A percentile compares a stretch with the other conserved stretches of the same genome.
phyloP scores from a whole-genome alignment of 2,797 vertebrate genomes.

The Okamejei kenojei region DNA sequence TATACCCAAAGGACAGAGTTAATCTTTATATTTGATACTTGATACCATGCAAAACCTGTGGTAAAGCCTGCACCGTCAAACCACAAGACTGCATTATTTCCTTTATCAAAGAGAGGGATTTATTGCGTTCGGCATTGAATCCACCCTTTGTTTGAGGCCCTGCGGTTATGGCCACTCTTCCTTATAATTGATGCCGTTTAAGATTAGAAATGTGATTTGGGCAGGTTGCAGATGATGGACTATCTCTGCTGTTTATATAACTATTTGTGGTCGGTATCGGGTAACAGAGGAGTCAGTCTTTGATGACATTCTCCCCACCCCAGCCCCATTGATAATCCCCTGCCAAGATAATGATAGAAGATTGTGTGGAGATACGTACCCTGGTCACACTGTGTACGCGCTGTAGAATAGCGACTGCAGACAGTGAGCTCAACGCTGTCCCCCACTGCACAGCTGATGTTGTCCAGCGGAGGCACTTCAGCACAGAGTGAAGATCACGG shows the following conservation, averaged over 20 bases:
- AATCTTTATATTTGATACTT: neutral
- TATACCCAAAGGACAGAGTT: neutral
- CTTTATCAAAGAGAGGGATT: neutral
- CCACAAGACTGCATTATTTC: neutral
- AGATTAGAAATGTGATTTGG: neutral
- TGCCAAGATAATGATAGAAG: neutral
- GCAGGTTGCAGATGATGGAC: neutral
- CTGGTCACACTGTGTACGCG: neutral
- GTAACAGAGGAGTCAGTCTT: neutral
- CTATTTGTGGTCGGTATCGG: neutral
- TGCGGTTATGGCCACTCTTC: neutral
- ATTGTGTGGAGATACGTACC: too few relatives aligned
- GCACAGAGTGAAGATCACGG: neutral
- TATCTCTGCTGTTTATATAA: neutral
- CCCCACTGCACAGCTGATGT: neutral
- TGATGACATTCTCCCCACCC: neutral
- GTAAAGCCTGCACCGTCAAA: neutral
- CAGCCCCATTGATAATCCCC: neutral
- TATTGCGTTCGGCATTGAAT: neutral
- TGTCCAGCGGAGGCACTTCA: neutral
- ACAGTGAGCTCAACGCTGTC: too few relatives aligned
- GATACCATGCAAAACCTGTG: neutral
- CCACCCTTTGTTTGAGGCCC: neutral
- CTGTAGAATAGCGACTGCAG: neutral
- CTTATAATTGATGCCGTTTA: neutral